phyloP scores from a whole-genome alignment of 2,113 vertebrate genomes.

The Ursus arctos region DNA sequence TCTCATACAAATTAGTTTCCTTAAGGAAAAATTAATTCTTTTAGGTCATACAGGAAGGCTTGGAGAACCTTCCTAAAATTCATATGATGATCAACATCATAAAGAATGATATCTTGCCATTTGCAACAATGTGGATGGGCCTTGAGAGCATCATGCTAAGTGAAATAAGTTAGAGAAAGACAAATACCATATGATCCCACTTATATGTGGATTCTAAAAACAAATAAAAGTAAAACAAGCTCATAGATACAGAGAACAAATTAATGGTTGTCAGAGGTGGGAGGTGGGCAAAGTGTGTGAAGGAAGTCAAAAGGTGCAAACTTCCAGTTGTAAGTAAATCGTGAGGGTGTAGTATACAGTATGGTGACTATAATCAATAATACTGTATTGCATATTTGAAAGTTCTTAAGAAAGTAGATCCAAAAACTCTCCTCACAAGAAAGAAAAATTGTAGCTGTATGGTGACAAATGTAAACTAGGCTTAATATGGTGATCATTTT shows the following conservation, averaged over 20 bases:
- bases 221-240: not conserved
- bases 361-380: not conserved
- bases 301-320: not conserved
- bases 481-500: not conserved
- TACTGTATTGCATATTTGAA: not conserved
- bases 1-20: constrained; percentile 34
- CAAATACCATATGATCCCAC: not conserved
- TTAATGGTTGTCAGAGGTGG: not conserved
- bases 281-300: not conserved
- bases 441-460: not conserved
- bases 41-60: not conserved
- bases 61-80: not conserved
- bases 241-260: not conserved
- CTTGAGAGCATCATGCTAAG: not conserved
- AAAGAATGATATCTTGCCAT: not conserved
- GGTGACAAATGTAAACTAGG: not conserved
- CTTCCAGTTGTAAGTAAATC: not conserved
- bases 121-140: not conserved
- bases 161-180: not conserved
- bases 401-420: not conserved
- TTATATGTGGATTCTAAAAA: not conserved
- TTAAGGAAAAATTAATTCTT: constrained; percentile 3
- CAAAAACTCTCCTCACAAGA: not conserved
- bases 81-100: not conserved
- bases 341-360: not conserved